Percentiles rank a stretch among this genome's conserved stretches.
Evolutionary conservation across 30 jellyfish, hydroid and myxozoan species (phyloP).

Genomic region (Hydractinia echinata): DNA sequence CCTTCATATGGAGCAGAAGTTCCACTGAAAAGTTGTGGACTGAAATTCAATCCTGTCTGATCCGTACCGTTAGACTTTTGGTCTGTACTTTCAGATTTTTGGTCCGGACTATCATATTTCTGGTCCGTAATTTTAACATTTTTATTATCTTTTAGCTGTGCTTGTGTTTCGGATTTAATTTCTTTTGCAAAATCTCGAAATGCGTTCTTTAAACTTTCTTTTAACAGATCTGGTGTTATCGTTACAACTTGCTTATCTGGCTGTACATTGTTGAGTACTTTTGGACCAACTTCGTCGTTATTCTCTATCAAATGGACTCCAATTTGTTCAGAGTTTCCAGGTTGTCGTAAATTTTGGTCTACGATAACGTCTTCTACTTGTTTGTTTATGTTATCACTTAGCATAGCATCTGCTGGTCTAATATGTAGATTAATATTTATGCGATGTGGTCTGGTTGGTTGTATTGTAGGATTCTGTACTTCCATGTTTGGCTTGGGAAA

Average conservation of each 20-base stretch:
- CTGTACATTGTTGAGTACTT: no score
- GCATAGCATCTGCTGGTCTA: neutral
- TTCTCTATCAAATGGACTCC: no score
- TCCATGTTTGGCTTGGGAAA: no score
- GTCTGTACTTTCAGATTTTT: neutral
- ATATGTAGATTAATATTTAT: conserved; percentile 22
- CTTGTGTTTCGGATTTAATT: conserved; percentile 18
- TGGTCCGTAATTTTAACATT: neutral
- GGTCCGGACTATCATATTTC: neutral
- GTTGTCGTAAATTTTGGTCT: no score
- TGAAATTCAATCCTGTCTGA: neutral
- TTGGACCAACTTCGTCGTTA: no score
- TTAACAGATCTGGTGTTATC: neutral
- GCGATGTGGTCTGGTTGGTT: no score
- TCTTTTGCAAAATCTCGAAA: conserved; percentile 28
- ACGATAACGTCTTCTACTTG: neutral
- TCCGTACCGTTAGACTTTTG: neutral
- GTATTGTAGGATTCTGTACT: no score
- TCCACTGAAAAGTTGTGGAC: neutral
- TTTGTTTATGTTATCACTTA: neutral
- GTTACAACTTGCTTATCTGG: neutral
- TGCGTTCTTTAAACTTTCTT: conserved; percentile 25
- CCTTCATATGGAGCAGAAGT: neutral
- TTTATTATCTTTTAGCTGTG: neutral
- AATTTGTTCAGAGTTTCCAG: no score